Base-by-base conservation (phyloP, 2,113 vertebrate genomes). In the Hipposideros armiger region DNA sequence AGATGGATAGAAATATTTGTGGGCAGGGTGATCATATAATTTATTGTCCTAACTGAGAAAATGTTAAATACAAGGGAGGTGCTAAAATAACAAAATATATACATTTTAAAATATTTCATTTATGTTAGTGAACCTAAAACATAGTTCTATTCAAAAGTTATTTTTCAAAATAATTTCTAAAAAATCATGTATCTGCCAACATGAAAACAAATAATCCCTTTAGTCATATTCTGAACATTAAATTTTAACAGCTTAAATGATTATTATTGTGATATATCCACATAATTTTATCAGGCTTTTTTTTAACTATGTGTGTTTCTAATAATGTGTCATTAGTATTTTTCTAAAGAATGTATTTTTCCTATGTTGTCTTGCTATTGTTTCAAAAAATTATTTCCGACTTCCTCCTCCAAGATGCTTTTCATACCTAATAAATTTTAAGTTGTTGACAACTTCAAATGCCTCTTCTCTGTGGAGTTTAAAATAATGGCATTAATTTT, bases 381-480 rank as follows among this genome's bases (percentile, higher is more conserved):
- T 66, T 62, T 30, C 67, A 26, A 86, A 80, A 62, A 58, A 16
- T 69, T 47, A 58, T n/a, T 28, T 89, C 30, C 4, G 42, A 67
- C 45, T 72, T 78, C 32, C 11, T 77, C 30, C 40, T 77, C 30
- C 40, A 77, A 82, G 36, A 50, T 89, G 1, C 3, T 50, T 78
- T 78, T 56, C 7, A 36, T 60, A 16, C 11, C 60, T 58, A 56
- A 58, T 69, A 85, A 26, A 74, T 54, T 85, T 32, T 66, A 94
- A 82, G 9, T 54, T 16, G 50, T 54, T 96, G 74, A 88, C 20
- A 56, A 62, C 73, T 77, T 91, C 19, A 84, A 96, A 72, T 77
- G 14, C 36, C 30, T 69, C 47, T 32, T 69, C 67, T 87, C 52
- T 83, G 2, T 64, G 78, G 72, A 70, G 11, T 11, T 67, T 92